Evolutionary conservation across 2,113 vertebrate genomes (phyloP).

Genomic region (Bos taurus): ARS-UCD2.0 NC_037349.1:39256001-39256500

Average conservation of each 20-base stretch:
- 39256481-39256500: fast-evolving
- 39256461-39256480: neutral
- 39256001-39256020: neutral
- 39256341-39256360: neutral
- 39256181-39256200: neutral
- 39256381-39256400: neutral
- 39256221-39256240: neutral
- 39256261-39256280: neutral
- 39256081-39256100: neutral
- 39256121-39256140: neutral
- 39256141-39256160: neutral
- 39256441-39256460: neutral
- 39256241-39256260: neutral
- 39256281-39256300: neutral
- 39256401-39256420: neutral
- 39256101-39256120: neutral
- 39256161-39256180: neutral
- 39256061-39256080: neutral
- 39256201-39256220: neutral
- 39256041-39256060: neutral
- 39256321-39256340: neutral
- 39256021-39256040: neutral
- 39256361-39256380: neutral
- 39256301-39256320: neutral
- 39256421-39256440: neutral